phyloP scores from a whole-genome alignment of 2,113 vertebrate genomes.

The Isurus oxyrinchus region DNA sequence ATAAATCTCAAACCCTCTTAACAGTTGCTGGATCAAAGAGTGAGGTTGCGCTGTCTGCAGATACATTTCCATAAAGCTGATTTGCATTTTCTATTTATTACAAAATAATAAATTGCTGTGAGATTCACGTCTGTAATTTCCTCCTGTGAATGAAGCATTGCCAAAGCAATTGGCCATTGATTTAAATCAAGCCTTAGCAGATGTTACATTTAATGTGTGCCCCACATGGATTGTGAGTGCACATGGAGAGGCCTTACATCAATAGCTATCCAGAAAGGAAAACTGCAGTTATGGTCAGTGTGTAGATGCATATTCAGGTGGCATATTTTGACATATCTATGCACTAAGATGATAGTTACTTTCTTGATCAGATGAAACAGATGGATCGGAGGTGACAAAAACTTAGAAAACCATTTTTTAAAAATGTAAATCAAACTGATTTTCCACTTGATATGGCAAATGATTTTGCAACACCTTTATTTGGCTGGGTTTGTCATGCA shows the following conservation, averaged over 20 bases:
- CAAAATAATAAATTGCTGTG: conserved; percentile 25
- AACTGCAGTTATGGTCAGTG: background rate
- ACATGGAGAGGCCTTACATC: background rate
- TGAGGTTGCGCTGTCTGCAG: background rate
- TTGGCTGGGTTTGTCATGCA: background rate
- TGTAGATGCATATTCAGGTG: background rate
- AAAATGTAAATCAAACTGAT: background rate
- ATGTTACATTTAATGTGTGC: conserved; percentile 3
- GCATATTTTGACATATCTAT: background rate
- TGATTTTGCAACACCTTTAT: conserved; percentile 8
- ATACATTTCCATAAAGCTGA: background rate
- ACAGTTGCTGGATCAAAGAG: background rate
- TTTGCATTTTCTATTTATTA: conserved; percentile 32
- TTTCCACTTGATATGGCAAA: conserved; percentile 19
- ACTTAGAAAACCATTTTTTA: background rate
- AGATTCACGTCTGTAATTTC: background rate
- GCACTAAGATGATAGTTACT: background rate
- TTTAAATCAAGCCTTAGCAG: conserved; percentile 27
- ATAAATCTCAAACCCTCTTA: background rate
- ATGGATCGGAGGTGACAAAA: background rate
- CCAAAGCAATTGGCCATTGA: conserved; percentile 30
- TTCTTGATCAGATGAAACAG: background rate
- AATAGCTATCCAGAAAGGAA: background rate
- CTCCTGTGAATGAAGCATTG: conserved; percentile 19
- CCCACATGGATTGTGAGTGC: background rate